phyloP scores from a whole-genome alignment of 2,797 vertebrate genomes.

The Morus bassanus region DNA sequence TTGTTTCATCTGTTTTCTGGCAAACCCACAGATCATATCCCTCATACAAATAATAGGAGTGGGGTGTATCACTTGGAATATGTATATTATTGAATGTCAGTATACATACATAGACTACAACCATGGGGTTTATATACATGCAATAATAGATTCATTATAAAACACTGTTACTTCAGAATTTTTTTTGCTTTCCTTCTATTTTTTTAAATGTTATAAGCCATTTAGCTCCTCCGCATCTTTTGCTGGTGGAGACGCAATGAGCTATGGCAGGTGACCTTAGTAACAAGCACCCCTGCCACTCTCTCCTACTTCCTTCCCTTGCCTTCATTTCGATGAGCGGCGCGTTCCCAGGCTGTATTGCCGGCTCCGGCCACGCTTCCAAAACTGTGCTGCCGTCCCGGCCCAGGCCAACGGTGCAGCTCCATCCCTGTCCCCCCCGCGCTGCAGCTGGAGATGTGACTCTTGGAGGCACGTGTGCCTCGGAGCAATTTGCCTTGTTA shows the following conservation, averaged over 20 bases:
- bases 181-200: not conserved
- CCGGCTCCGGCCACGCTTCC: not conserved
- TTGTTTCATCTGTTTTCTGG: not conserved
- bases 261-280: not conserved
- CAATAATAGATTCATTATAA: not conserved
- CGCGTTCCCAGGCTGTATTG: rapidly evolving
- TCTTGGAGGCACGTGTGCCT: rapidly evolving
- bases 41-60: not conserved
- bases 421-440: rapidly evolving
- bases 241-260: not conserved
- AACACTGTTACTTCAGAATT: not conserved
- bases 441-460: not conserved
- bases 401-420: not conserved
- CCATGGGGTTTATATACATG: not conserved
- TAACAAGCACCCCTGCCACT: not conserved
- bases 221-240: not conserved
- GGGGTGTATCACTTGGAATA: not conserved
- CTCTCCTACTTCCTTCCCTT: not conserved
- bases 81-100: not conserved
- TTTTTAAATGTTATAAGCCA: not conserved
- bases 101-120: not conserved
- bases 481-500: not conserved
- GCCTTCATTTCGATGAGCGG: not conserved
- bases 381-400: not conserved
- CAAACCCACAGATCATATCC: not conserved